Percentiles rank a stretch among this genome's conserved stretches.
Evolutionary conservation across 2,888 invertebrate species (phyloP).

Genomic region (Petrophora chlorosata): DNA sequence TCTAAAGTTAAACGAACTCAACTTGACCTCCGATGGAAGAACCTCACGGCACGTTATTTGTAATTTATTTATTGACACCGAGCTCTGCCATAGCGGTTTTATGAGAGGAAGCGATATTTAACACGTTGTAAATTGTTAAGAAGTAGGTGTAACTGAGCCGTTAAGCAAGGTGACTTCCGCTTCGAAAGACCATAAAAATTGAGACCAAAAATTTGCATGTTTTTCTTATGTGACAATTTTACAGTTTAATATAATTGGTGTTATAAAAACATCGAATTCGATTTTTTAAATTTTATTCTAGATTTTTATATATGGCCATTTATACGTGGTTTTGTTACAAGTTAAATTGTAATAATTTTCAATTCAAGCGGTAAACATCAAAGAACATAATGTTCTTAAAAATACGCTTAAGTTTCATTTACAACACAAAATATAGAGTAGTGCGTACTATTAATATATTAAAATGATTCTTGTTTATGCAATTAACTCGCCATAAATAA

Average conservation of each 20-base stretch:
- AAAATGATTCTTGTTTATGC: too few species aligned
- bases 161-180: conserved; percentile 22
- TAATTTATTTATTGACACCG: conserved; percentile 30
- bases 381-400: too few species aligned
- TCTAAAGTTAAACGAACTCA: conserved; percentile 69
- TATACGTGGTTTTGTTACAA: too few species aligned
- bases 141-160: conserved; percentile 13
- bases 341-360: too few species aligned
- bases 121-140: conserved; percentile 16
- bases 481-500: conserved; percentile 26
- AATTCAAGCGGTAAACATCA: too few species aligned
- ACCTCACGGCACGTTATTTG: conserved; percentile 34
- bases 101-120: conserved; percentile 24
- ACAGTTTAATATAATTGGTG: neutral
- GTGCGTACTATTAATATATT: too few species aligned
- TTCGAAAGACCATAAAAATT: neutral
- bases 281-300: too few species aligned
- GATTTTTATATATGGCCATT: too few species aligned
- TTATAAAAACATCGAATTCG: too few species aligned
- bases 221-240: neutral
- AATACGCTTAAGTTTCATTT: too few species aligned
- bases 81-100: conserved; percentile 23
- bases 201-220: conserved; percentile 17
- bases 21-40: conserved; percentile 56
- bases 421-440: too few species aligned